phyloP scores from a whole-genome alignment of 2,888 invertebrate genomes.

The Trissoscelio sp. region DNA sequence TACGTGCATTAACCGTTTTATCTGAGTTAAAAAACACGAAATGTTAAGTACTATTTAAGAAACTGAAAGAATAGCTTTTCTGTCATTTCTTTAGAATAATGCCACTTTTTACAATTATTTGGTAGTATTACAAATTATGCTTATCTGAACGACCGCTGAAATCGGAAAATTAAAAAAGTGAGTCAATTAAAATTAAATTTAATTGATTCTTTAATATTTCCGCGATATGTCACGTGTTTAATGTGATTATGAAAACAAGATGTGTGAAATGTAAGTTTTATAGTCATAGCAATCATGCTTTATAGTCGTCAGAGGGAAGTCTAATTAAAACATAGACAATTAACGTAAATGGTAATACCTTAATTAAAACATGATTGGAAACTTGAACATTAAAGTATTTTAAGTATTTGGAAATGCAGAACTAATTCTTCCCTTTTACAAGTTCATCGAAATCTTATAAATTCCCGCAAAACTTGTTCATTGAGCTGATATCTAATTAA shows the following conservation, averaged over 20 bases:
- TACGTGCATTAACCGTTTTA: conserved; percentile 13
- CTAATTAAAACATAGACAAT: conserved; percentile 30
- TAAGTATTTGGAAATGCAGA: not conserved
- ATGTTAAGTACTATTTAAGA: conserved; percentile 12
- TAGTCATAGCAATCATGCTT: conserved; percentile 8
- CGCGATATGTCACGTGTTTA: not conserved
- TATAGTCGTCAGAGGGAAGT: not conserved
- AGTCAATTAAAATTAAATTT: not conserved
- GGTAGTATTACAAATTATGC: not conserved
- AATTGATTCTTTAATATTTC: not conserved
- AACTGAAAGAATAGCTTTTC: not conserved
- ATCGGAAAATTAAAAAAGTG: conserved; percentile 1
- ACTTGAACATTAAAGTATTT: not conserved
- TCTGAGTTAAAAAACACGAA: conserved; percentile 13
- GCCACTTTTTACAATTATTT: not conserved
- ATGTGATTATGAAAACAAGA: conserved; percentile 27
- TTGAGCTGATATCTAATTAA: conserved; percentile 13
- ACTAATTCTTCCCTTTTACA: not conserved
- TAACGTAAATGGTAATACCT: conserved; percentile 8
- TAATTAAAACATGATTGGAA: conserved; percentile 16
- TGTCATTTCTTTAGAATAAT: not conserved
- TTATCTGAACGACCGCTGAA: not conserved
- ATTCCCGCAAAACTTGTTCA: conserved; percentile 1
- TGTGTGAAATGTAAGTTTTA: conserved; percentile 19
- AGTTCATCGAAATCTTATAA: not conserved